Evolutionary conservation across 2,888 invertebrate species (phyloP).

Genomic region (Teleiodes luculella): DNA sequence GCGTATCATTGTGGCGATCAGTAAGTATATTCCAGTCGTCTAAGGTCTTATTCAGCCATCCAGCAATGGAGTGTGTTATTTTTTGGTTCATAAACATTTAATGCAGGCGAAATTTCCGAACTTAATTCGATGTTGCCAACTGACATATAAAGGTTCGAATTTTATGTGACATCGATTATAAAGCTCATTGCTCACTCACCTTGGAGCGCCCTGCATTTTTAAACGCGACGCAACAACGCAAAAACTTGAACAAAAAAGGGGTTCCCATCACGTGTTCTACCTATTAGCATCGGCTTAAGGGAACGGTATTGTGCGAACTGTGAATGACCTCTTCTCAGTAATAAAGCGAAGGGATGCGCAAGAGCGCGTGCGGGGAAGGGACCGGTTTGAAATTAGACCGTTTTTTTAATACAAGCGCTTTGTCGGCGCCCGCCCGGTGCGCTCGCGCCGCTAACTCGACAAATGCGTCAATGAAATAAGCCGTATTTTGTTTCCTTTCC

Average conservation of each 20-base stretch:
- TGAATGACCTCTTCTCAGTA: slow-evolving; percentile 78
- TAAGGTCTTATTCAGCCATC: no score
- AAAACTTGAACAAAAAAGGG: slow-evolving; percentile 2
- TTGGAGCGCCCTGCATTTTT: neutral
- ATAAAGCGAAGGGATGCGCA: slow-evolving; percentile 76
- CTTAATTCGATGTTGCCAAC: no score
- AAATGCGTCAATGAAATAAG: slow-evolving; percentile 76
- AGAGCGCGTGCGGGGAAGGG: slow-evolving; percentile 70
- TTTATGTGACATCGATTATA: neutral
- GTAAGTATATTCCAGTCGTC: no score
- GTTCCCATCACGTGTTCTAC: neutral
- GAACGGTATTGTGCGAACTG: slow-evolving; percentile 70
- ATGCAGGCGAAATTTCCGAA: no score
- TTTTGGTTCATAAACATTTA: no score
- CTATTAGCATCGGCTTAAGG: slow-evolving; percentile 40
- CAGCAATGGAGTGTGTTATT: no score
- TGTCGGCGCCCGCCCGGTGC: slow-evolving; percentile 75
- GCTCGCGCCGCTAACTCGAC: slow-evolving; percentile 77
- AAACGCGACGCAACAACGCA: neutral
- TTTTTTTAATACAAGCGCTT: slow-evolving; percentile 64
- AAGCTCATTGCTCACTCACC: neutral
- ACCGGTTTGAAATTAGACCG: slow-evolving; percentile 79
- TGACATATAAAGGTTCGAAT: neutral
- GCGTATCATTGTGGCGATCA: no score
- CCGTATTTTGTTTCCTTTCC: slow-evolving; percentile 70